Evolutionary conservation across 2,797 vertebrate genomes (phyloP).

Genomic region (Hemibagrus guttatus): DNA sequence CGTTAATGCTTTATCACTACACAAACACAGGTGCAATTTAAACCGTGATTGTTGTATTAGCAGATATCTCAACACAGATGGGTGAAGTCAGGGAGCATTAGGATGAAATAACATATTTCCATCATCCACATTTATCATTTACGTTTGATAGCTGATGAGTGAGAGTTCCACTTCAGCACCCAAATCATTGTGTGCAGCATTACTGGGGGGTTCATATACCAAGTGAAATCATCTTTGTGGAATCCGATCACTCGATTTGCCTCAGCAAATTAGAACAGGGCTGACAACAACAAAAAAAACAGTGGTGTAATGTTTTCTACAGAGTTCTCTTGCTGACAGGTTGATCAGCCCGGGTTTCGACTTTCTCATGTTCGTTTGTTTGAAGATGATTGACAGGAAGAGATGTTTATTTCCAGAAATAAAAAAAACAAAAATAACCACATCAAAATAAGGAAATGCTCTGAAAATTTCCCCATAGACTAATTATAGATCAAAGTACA

Average conservation of each 20-base stretch:
- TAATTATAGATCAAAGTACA: slow-evolving; percentile 29
- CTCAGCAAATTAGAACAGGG: slow-evolving; percentile 29
- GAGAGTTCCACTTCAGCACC: slow-evolving; percentile 48
- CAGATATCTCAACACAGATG: not conserved
- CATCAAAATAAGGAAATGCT: slow-evolving; percentile 23
- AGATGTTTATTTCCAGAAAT: slow-evolving; percentile 4
- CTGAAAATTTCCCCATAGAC: not conserved
- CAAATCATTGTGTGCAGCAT: slow-evolving; percentile 50
- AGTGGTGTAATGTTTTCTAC: slow-evolving; percentile 30
- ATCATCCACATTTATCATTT: slow-evolving; percentile 28
- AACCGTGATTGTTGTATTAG: not conserved
- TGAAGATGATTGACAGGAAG: slow-evolving; percentile 37
- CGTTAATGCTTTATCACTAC: not conserved
- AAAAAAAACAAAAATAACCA: not conserved
- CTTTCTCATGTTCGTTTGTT: slow-evolving; percentile 13
- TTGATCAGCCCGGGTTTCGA: slow-evolving; percentile 18
- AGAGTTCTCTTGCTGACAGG: slow-evolving; percentile 18
- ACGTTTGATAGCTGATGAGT: slow-evolving; percentile 42
- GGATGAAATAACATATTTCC: not conserved
- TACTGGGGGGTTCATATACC: slow-evolving; percentile 46
- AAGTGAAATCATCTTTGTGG: slow-evolving; percentile 57
- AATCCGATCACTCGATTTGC: slow-evolving; percentile 51
- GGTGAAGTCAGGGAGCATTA: not conserved
- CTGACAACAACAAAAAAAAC: slow-evolving; percentile 12
- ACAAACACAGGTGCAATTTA: not conserved